Base-by-base conservation (phyloP, 2,797 vertebrate species). In the Scyliorhinus canicula region DNA sequence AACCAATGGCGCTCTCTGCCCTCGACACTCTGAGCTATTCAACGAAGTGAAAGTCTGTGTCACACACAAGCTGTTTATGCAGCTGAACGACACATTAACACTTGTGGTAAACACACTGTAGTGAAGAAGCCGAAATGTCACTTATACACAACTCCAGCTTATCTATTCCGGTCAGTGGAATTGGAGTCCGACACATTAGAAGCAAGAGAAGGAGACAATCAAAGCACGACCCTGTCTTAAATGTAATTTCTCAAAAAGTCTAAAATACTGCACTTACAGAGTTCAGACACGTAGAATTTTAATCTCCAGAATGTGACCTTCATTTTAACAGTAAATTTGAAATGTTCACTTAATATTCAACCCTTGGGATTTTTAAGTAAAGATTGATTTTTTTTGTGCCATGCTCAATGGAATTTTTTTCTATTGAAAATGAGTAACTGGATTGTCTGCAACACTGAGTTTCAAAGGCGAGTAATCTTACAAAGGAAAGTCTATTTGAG, bases 331-430 rank as follows among this genome's bases (percentile, higher is more conserved):
- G 63, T 93, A 67, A 50, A 69, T 93, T 93, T 69, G 65, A 93
- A 57, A 90, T 40, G 86, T 90, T 60, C 86, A 90, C 52, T 90
- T 57, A 90, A 93, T 93, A 93, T 93, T 93, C 60, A 93, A 69
- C 65, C 91, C 91, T 50, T 65, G 60, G 91, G 91, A 65, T 65
- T 93, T 69, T 65, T 69, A 93, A 69, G 44, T 65, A 63, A 93
- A 93, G 91, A 65, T 93, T 67, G 91, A 93, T 69, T 93, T 69
- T 91, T 93, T 93, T 93, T 50, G 44, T 93, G 90, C 40, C 40
- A 6, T 47, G 90, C 90, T 65, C 90, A 93, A 67, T 93, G 63
- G 63, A 47, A 93, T 44, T 67, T 47, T n/a, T 67, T 4, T 44
- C 63, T 28, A 31, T 47, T 69, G 63, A 69, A 47, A 50, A 93